Evolutionary conservation across 2,113 vertebrate species (phyloP).

Genomic region (Setophaga petechia): DNA sequence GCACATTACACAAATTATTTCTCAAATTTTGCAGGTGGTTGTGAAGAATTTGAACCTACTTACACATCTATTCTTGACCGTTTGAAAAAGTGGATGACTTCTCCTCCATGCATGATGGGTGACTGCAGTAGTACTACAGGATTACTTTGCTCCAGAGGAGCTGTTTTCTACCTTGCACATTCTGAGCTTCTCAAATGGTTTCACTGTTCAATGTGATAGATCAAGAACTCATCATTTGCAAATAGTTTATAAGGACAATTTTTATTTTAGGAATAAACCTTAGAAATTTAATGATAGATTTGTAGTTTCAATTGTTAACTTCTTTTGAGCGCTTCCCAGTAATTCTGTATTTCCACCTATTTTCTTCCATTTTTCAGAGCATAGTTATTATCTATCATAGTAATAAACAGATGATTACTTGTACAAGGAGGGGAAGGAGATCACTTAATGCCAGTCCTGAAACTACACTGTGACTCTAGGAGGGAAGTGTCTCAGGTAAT

Average conservation of each 20-base stretch:
- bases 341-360: background rate
- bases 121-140: background rate
- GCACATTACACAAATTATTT: background rate
- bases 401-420: background rate
- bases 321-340: background rate
- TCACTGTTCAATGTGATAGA: background rate
- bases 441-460: background rate
- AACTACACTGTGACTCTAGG: background rate
- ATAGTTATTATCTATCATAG: background rate
- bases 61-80: background rate
- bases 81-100: background rate
- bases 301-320: background rate
- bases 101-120: background rate
- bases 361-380: background rate
- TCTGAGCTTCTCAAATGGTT: background rate
- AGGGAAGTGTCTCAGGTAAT: background rate
- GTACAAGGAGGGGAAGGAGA: background rate
- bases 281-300: background rate
- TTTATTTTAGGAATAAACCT: background rate
- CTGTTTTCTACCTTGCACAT: background rate
- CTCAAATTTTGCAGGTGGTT: background rate
- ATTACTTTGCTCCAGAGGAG: background rate
- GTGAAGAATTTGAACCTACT: background rate
- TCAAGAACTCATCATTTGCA: background rate
- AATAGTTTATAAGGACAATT: background rate